Evolutionary conservation across 2,113 vertebrate species (phyloP).

Genomic region (Myodes glareolus): DNA sequence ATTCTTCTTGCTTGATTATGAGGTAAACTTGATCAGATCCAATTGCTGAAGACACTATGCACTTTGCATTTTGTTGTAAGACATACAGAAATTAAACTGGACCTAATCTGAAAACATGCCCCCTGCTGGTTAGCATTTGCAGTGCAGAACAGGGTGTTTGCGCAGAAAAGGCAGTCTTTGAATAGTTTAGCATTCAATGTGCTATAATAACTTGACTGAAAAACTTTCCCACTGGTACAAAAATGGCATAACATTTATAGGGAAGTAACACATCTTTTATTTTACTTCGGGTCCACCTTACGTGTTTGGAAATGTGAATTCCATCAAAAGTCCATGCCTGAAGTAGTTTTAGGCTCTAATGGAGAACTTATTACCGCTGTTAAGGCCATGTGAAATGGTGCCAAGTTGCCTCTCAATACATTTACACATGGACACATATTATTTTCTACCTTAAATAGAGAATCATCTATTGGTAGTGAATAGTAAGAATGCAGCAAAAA

Average conservation of each 20-base stretch:
- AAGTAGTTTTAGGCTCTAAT: neutral
- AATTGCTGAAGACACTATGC: neutral
- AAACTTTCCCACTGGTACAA: neutral
- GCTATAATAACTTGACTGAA: neutral
- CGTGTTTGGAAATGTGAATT: neutral
- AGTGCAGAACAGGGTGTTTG: neutral
- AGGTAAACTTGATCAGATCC: neutral
- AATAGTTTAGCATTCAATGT: neutral
- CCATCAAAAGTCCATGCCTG: neutral
- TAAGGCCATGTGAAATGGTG: neutral
- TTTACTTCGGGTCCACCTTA: neutral
- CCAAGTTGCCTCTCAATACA: neutral
- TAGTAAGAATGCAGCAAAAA: neutral
- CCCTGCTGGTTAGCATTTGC: neutral
- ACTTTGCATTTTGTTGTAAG: neutral
- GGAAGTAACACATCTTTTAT: neutral
- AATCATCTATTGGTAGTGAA: neutral
- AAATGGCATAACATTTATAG: neutral
- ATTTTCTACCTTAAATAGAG: neutral
- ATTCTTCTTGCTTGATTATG: neutral
- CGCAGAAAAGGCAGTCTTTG: neutral
- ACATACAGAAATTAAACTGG: neutral
- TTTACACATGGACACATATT: neutral
- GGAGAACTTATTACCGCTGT: neutral
- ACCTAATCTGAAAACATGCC: neutral